These are phyloP conservation scores for Chrysemys picta DNA, from an alignment of 2,113 vertebrate species.

Conservation along the genomic window DNA sequence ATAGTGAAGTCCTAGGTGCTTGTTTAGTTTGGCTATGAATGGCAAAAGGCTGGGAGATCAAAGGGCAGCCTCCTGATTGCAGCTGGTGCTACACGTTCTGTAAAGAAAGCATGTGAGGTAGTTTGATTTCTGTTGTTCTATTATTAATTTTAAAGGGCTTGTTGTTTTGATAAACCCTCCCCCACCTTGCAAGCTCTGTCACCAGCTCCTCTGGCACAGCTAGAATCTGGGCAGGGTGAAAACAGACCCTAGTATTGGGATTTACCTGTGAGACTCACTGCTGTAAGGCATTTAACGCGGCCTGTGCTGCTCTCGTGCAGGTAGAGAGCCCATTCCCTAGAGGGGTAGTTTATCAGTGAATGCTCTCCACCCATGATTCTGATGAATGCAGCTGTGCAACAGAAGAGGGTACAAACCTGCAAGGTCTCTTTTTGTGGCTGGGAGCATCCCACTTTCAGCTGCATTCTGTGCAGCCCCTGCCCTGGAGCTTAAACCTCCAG, in stretches of 20 bases:
- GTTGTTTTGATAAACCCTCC: background rate
- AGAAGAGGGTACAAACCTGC: background rate
- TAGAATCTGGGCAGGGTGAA: background rate
- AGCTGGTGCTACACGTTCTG: fast-evolving
- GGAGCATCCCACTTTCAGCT: background rate
- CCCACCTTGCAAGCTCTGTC: background rate
- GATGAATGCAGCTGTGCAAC: background rate
- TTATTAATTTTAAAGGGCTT: background rate
- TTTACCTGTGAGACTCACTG: background rate
- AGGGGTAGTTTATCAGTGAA: background rate
- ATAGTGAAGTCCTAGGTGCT: fast-evolving
- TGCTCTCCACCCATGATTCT: background rate
- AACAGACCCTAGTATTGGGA: background rate
- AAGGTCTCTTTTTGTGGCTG: background rate
- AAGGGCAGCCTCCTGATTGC: background rate
- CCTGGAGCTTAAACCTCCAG: background rate
- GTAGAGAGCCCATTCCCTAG: background rate
- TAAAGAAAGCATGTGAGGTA: background rate
- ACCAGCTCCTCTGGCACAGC: background rate
- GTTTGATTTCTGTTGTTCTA: background rate
- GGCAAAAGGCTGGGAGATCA: fast-evolving
- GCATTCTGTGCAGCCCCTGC: background rate
- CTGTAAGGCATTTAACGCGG: background rate
- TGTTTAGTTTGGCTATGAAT: background rate
- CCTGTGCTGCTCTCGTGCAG: background rate